Percentiles rank a stretch among this genome's conserved stretches.
These are phyloP conservation scores for Palythoa grandis DNA, from an alignment of 92 coral and sea anemone species.

Conservation along the genomic window DNA sequence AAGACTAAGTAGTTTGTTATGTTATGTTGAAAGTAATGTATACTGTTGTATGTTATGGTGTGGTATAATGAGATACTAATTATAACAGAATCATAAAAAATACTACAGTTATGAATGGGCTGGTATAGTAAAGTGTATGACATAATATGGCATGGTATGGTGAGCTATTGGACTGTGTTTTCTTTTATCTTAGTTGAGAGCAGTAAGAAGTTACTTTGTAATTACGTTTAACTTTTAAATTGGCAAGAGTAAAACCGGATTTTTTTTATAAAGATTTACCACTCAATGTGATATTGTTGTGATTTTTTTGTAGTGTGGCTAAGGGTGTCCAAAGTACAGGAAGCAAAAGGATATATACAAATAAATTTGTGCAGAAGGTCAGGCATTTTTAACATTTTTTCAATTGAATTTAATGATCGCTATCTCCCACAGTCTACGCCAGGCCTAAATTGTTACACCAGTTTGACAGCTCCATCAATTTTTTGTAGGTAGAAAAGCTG, in stretches of 20 bases:
- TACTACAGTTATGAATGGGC: no score
- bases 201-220: neutral
- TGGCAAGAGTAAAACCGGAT: no score
- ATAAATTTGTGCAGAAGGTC: conserved; percentile 85
- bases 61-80: no score
- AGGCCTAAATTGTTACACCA: neutral
- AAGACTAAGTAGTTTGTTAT: no score
- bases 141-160: no score
- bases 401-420: neutral
- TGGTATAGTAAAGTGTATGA: no score
- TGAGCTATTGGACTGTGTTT: neutral
- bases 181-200: neutral
- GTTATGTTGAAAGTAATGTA: no score
- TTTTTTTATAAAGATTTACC: no score
- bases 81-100: no score
- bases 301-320: conserved; percentile 34
- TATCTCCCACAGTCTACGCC: neutral
- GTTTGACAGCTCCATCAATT: neutral
- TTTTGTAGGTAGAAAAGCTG: conserved; percentile 85
- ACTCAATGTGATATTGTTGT: neutral
- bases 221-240: no score
- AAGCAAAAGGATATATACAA: conserved; percentile 65
- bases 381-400: neutral
- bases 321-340: conserved; percentile 53
- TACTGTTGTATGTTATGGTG: no score